Evolutionary conservation across 2,113 vertebrate species (phyloP), one percentile per base, ranked within the genome.

Genomic region (Rallus limicola): DNA sequence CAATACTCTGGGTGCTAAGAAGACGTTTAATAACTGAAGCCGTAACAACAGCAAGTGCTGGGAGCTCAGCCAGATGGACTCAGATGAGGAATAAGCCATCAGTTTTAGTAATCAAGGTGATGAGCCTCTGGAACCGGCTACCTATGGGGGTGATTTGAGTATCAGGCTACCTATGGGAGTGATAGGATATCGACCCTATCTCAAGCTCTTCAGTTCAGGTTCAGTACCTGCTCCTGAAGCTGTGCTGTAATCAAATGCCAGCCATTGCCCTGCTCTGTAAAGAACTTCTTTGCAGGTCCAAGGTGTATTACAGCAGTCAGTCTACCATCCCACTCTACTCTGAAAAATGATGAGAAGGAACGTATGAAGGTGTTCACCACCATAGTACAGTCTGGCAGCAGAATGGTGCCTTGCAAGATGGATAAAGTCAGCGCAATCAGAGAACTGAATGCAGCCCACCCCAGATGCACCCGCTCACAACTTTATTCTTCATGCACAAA

Each of bases 401-500:
- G 34, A 90, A n/a, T 33, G 6, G 18, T 74, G 58, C 28, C 42
- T 33, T 46, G 52, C 58, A 79, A 85, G 26, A 42, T 67, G 4
- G 62, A 13, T 62, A 26, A 33, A 33, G 28, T 62, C 13, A 65
- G 4, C 89, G 79, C 86, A 50, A 31, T 67, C 36, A 94, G 62
- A 90, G 90, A 70, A 75, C 13, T 44, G 36, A 70, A 38, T 75
- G 13, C 24, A 59, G 9, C 29, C 50, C 60, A 6, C 4, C 16
- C 13, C 24, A 4, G 9, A 56, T 8, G 2, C 16, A 16, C 67
- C 5, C 23, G 28, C 9, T 6, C 5, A 1, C 31, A 44, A 6
- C 34, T 82, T 88, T 82, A n/a, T 68, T 82, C 42, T 15, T 82
- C 21, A 15, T 50, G 25, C 36, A 68, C 20, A 9, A 65, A 0